Percentiles rank a stretch among this genome's conserved stretches.
These are phyloP conservation scores for Calosoma granatense DNA, from an alignment of 1,140 invertebrate genomes.

Conservation along the genomic window DNA sequence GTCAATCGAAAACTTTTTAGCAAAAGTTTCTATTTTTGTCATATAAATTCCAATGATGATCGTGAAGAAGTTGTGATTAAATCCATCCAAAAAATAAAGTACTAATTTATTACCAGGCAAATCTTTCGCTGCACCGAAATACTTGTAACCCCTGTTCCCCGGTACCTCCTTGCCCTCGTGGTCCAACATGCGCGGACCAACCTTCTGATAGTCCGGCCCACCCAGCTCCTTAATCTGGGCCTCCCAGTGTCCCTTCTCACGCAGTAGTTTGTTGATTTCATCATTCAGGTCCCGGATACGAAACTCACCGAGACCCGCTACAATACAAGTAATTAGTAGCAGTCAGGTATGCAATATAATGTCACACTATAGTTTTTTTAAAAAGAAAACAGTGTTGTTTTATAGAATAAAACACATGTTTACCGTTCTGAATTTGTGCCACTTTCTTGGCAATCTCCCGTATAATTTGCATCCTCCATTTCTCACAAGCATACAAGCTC, in stretches of 20 bases:
- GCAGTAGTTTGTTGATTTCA: constrained; percentile 96
- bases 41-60: background rate
- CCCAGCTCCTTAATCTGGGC: constrained; percentile 90
- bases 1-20: background rate
- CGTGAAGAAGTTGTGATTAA: background rate
- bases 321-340: constrained; percentile 21
- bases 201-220: constrained; percentile 87
- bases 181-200: constrained; percentile 90
- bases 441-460: constrained; percentile 97
- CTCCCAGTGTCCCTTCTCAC: constrained; percentile 97
- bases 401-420: no score
- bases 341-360: constrained; percentile 8
- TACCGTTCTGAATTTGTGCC: constrained; percentile 96
- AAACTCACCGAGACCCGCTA: constrained; percentile 95
- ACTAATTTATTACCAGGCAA: constrained; percentile 56
- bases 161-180: constrained; percentile 95
- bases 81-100: background rate
- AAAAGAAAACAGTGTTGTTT: no score
- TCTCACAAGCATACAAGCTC: constrained; percentile 82
- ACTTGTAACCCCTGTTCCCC: constrained; percentile 97
- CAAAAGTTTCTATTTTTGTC: background rate
- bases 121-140: constrained; percentile 98
- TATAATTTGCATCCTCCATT: constrained; percentile 93
- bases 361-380: background rate
- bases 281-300: constrained; percentile 96